Percentiles rank a stretch among this genome's conserved stretches.
Conservation (phyloP, 2,113 vertebrate species). For the Melanotaenia duboulayi region DNA sequence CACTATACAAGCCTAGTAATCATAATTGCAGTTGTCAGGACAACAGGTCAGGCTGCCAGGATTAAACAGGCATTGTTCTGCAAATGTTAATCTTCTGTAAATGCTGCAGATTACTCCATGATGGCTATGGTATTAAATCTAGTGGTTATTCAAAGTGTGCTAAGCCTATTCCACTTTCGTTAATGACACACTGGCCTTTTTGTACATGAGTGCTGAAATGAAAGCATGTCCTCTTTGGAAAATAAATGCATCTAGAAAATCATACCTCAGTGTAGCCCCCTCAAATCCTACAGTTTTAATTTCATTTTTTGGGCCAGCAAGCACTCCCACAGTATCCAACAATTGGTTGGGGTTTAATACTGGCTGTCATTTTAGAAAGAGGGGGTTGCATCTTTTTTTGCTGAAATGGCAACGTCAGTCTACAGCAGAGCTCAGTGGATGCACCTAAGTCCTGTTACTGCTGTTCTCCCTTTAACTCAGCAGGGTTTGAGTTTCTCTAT, state of each 20-base stretch:
- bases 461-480: not conserved
- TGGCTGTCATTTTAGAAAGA: conserved; percentile 44
- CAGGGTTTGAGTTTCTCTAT: conserved; percentile 13
- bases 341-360: conserved; percentile 9
- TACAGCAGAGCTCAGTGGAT: not conserved
- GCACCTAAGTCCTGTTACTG: not conserved
- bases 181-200: conserved; percentile 56
- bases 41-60: conserved; percentile 62
- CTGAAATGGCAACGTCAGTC: conserved; percentile 2
- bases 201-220: not conserved
- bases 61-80: conserved; percentile 69
- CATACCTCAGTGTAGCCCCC: not conserved
- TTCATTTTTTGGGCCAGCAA: conserved; percentile 10
- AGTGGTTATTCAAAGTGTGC: conserved; percentile 62
- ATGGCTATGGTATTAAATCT: conserved; percentile 52
- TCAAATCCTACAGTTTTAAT: conserved; percentile 20
- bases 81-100: conserved; percentile 63
- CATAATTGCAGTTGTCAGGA: conserved; percentile 60
- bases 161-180: conserved; percentile 62
- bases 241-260: conserved; percentile 19
- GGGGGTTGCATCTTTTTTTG: conserved; percentile 32
- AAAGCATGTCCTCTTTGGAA: conserved; percentile 17
- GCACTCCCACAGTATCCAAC: conserved; percentile 16
- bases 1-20: conserved; percentile 30
- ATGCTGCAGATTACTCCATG: conserved; percentile 65